Conservation (phyloP, 2,113 vertebrate genomes). For the Gymnobelideus leadbeateri region DNA sequence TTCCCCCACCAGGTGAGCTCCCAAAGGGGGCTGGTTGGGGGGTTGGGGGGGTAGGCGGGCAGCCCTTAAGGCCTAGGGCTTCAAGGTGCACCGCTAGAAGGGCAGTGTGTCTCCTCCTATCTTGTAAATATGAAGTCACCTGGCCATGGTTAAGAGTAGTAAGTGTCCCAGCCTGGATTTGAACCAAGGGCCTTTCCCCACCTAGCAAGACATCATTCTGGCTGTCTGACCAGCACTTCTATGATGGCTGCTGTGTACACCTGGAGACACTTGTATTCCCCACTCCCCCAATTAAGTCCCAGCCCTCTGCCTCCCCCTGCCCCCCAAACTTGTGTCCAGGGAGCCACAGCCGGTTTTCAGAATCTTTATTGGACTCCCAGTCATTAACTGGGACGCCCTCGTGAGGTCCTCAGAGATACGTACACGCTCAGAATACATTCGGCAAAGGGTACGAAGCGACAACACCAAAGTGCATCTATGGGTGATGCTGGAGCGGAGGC, state of each 20-base stretch:
- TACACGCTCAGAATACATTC: slow-evolving; percentile 82
- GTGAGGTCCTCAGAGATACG: slow-evolving; percentile 70
- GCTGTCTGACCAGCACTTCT: neutral
- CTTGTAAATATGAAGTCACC: no score
- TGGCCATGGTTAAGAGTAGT: no score
- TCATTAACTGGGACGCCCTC: slow-evolving; percentile 78
- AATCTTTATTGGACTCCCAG: slow-evolving; percentile 84
- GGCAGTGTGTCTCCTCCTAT: no score
- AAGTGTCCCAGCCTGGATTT: no score
- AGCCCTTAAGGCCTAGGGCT: no score
- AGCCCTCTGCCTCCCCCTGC: neutral
- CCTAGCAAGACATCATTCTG: no score
- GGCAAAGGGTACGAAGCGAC: slow-evolving; percentile 83
- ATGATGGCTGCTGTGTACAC: neutral
- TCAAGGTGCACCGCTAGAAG: no score
- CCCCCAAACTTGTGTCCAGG: neutral
- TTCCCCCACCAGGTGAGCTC: no score
- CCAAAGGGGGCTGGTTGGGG: no score
- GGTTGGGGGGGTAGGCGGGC: no score
- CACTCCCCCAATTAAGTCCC: neutral
- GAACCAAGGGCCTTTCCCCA: no score
- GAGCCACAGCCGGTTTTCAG: slow-evolving; percentile 59
- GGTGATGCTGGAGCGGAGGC: slow-evolving; percentile 79
- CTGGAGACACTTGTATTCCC: no score
- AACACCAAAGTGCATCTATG: slow-evolving; percentile 84